Percentiles rank a stretch among this genome's conserved stretches.
Evolutionary conservation across 1,140 invertebrate genomes (phyloP).

Genomic region (Tenebrio molitor): DNA sequence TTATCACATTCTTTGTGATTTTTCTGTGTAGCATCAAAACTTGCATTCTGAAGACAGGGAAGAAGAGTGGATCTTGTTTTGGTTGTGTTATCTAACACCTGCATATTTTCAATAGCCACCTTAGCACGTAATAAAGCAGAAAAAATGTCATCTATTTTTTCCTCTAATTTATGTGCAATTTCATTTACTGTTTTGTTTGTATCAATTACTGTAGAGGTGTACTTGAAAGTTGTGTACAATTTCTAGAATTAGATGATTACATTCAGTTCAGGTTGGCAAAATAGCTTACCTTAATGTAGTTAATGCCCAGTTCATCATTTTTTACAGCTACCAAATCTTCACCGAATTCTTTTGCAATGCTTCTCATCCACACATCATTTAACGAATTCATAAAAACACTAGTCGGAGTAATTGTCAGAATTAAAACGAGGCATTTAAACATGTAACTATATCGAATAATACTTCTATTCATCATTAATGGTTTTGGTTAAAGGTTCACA

Average conservation of each 20-base stretch:
- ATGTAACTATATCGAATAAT: background rate
- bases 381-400: constrained; percentile 6
- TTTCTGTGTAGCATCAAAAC: background rate
- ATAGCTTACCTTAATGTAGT: constrained; percentile 69
- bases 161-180: constrained; percentile 65
- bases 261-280: constrained; percentile 3
- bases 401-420: background rate
- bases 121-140: constrained; percentile 63
- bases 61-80: constrained; percentile 47
- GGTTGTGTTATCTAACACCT: constrained; percentile 55
- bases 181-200: constrained; percentile 63
- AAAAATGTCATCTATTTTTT: constrained; percentile 66
- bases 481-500: constrained; percentile 2
- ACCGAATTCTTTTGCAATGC: constrained; percentile 17
- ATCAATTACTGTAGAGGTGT: constrained; percentile 55
- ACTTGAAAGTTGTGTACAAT: constrained; percentile 68
- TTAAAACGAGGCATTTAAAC: constrained; percentile 16
- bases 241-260: constrained; percentile 65
- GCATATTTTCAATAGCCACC: constrained; percentile 61
- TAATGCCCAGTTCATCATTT: constrained; percentile 72
- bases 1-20: constrained; percentile 40
- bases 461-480: constrained; percentile 11
- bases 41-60: constrained; percentile 56
- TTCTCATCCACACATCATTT: constrained; percentile 21
- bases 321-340: constrained; percentile 35